These are phyloP conservation scores for Eupleurogrammus muticus DNA, from an alignment of 2,797 vertebrate genomes.

Conservation along the genomic window DNA sequence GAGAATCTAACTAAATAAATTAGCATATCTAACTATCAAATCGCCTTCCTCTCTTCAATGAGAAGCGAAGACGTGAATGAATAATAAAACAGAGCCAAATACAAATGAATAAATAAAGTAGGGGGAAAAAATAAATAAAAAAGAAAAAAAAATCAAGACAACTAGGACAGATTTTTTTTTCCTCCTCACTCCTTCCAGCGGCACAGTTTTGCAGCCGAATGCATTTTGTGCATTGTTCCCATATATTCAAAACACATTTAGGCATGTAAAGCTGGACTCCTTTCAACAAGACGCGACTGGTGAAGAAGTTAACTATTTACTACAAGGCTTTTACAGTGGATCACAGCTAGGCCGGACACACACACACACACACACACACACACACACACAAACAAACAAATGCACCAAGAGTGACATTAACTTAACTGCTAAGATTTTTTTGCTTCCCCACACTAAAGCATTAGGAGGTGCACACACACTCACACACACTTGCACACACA, in stretches of 20 bases:
- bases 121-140: conserved; percentile 58
- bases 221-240: conserved; percentile 54
- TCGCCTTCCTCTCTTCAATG: conserved; percentile 69
- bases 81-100: conserved; percentile 79
- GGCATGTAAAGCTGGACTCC: conserved; percentile 41
- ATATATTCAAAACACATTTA: conserved; percentile 58
- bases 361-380: background rate
- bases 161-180: conserved; percentile 40
- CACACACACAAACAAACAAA: background rate
- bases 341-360: conserved; percentile 9
- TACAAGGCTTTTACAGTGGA: conserved; percentile 28
- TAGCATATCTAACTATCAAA: conserved; percentile 90
- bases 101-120: conserved; percentile 69
- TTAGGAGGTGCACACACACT: conserved; percentile 9
- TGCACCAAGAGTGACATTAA: background rate
- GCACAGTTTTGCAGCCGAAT: conserved; percentile 54
- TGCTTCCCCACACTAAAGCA: conserved; percentile 30
- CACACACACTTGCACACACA: conserved; percentile 17
- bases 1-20: conserved; percentile 91
- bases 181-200: conserved; percentile 42
- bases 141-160: conserved; percentile 62
- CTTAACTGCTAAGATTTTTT: conserved; percentile 30
- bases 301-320: conserved; percentile 61
- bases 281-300: conserved; percentile 53
- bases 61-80: conserved; percentile 73